These are phyloP conservation scores for Datnioides undecimradiatus DNA, from an alignment of 2,113 vertebrate genomes.

Conservation along the genomic window DNA sequence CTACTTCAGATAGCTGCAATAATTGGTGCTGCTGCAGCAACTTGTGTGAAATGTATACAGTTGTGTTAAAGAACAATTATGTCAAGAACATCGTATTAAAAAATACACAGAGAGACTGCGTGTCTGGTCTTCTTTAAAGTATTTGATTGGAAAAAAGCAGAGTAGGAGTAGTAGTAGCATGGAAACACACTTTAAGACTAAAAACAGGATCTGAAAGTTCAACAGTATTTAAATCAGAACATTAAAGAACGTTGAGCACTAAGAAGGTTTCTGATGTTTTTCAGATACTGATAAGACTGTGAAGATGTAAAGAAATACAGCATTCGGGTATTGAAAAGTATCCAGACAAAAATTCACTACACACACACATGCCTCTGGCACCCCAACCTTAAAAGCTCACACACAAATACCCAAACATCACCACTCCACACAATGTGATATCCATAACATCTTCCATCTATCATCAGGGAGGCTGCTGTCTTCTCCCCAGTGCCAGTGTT, in stretches of 20 bases:
- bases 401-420: constrained; percentile 24
- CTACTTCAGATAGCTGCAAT: neutral
- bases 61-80: neutral
- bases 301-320: neutral
- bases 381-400: neutral
- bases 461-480: constrained; percentile 63
- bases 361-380: constrained; percentile 6
- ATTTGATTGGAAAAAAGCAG: neutral
- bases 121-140: neutral
- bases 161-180: too few relatives aligned
- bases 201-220: constrained; percentile 1
- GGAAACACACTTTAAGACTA: neutral
- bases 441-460: constrained; percentile 68
- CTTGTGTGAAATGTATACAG: neutral
- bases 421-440: constrained; percentile 38
- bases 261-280: neutral
- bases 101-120: neutral
- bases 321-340: neutral
- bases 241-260: neutral
- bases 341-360: neutral
- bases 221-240: neutral
- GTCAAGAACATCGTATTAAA: neutral
- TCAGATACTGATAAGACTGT: neutral
- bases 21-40: neutral
- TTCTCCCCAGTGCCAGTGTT: constrained; percentile 52